phyloP scores from a whole-genome alignment of 2,113 vertebrate genomes.

The Myotis lucifugus region DNA sequence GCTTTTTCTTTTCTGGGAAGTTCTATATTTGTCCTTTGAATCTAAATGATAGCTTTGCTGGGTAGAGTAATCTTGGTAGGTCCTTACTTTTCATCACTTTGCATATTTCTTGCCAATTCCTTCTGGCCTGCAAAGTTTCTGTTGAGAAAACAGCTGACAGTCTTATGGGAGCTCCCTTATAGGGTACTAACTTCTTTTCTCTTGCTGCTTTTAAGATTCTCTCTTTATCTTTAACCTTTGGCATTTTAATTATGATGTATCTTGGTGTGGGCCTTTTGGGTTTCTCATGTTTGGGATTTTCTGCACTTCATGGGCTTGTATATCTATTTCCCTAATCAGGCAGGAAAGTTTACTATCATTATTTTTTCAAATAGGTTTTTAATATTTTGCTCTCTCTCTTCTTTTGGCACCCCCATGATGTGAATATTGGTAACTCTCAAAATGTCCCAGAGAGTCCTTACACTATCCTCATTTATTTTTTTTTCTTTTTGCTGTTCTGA shows the following conservation, averaged over 20 bases:
- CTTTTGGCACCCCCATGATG: background rate
- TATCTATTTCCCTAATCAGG: background rate
- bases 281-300: background rate
- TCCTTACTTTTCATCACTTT: background rate
- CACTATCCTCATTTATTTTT: background rate
- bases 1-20: background rate
- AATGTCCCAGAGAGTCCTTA: background rate
- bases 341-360: background rate
- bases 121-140: background rate
- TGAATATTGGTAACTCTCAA: background rate
- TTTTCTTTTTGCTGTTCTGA: background rate
- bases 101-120: background rate
- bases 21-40: background rate
- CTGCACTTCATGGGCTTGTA: background rate
- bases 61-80: background rate
- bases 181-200: background rate
- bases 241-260: background rate
- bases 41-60: background rate
- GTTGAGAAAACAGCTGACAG: background rate
- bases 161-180: background rate
- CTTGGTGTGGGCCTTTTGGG: background rate
- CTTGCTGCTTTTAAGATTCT: background rate
- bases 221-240: background rate
- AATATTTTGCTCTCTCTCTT: background rate
- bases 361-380: background rate